Base-by-base conservation (phyloP, 2,888 invertebrate species). In the Argyresthia albistria region DNA sequence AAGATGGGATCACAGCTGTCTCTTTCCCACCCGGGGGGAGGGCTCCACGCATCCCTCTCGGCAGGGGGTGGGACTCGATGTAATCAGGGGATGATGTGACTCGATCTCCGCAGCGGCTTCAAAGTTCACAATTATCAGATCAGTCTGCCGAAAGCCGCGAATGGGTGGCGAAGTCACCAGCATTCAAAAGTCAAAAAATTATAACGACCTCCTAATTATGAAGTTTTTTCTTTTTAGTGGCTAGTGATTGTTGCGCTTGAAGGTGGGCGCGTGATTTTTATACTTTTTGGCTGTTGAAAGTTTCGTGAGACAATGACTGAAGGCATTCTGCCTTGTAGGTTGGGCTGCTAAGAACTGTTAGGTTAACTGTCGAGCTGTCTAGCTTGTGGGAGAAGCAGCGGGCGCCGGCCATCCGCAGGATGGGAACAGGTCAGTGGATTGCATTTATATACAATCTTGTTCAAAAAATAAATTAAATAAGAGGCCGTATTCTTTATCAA, bases 341-440 rank as follows among this genome's bases (percentile, higher is more conserved):
- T 47, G 35, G 35, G 47, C 35, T 45, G 9, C 35, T 6, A 25
- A 25, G 25, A 12, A 35, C 54, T 58, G 60, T 54, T 55, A 46
- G 43, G 55, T 52, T 58, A 72, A 63, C 60, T 60, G 62, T 64
- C 80, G 88, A 73, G 73, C 87, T 88, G 87, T 86, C 88, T 70
- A 75, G 89, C 58, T 88, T 90, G 76, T 91, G 91, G 91, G 89
- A 89, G 61, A 90, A 90, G 68, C 88, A 90, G 64, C 89, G 90
- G 84, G 70, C 87, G 76, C 88, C 89, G 76, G 78, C 83, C 62
- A 89, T 90, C 77, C 91, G 91, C 69, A 93, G 92, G 71, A 93
- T 93, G 93, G 92, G 92, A 62, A 92, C 92, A 90, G 92, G 93
- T 93, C 72, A 87, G 81, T 14, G n/a, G 25, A 25, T 25, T 25